Evolutionary conservation across 2,113 vertebrate genomes (phyloP).

Genomic region (Coptodon bakossiorum): DNA sequence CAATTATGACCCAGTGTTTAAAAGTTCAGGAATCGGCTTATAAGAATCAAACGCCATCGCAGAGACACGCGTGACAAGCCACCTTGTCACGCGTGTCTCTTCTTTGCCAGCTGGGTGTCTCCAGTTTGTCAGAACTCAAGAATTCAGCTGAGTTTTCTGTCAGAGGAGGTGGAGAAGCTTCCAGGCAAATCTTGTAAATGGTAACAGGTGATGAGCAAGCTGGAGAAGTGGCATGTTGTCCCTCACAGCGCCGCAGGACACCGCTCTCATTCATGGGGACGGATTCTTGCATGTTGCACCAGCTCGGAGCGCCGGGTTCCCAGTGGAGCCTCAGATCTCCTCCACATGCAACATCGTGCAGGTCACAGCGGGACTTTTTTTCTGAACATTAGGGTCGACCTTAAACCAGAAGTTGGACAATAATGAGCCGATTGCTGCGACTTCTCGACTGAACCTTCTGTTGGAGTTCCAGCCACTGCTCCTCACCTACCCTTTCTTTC

Average conservation of each 20-base stretch:
- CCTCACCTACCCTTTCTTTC: not conserved
- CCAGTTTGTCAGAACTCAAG: not conserved
- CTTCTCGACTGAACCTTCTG: not conserved
- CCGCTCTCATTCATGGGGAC: not conserved
- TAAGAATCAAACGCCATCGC: not conserved
- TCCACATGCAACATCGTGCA: not conserved
- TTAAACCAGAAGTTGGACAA: not conserved
- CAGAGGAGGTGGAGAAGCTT: not conserved
- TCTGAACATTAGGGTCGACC: not conserved
- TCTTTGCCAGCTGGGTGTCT: not conserved
- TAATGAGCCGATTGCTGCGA: not conserved
- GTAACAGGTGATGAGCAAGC: not conserved
- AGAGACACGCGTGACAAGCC: fast-evolving
- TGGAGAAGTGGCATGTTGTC: not conserved
- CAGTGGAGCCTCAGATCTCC: not conserved
- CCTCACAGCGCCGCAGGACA: not conserved
- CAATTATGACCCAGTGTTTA: not conserved
- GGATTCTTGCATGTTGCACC: not conserved
- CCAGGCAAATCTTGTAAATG: not conserved
- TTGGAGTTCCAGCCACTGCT: not conserved
- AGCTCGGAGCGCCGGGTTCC: not conserved
- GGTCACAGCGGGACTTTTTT: not conserved
- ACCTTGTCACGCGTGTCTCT: fast-evolving
- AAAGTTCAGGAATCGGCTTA: not conserved
- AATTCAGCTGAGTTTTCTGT: not conserved